phyloP scores from a whole-genome alignment of 2,888 invertebrate species.

The Minunthozetes semirufus region DNA sequence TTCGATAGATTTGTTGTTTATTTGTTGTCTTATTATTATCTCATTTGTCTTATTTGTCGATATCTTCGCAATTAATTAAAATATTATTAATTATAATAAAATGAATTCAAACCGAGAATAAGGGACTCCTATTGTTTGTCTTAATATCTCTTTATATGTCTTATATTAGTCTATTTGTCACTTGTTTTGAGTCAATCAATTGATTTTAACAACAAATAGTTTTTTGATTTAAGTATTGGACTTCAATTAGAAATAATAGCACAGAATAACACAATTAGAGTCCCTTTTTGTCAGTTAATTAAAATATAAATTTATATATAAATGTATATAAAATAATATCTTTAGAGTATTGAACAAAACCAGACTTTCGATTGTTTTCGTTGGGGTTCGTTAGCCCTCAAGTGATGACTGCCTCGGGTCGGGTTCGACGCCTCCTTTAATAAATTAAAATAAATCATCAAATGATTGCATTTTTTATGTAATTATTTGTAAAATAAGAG shows the following conservation, averaged over 20 bases:
- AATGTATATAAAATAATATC: not conserved
- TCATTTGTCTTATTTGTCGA: too few species aligned
- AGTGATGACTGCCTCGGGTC: slow-evolving; percentile 67
- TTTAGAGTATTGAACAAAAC: slow-evolving; percentile 74
- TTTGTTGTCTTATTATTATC: not conserved
- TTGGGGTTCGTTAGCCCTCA: slow-evolving; percentile 66
- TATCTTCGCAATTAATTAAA: not conserved
- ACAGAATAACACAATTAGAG: not conserved
- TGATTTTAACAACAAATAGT: too few species aligned
- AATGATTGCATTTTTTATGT: not conserved
- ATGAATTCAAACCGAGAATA: too few species aligned
- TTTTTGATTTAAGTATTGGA: too few species aligned
- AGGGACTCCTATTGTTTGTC: too few species aligned
- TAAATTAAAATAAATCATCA: not conserved
- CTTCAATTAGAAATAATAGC: not conserved
- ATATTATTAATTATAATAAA: too few species aligned
- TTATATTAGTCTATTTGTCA: too few species aligned
- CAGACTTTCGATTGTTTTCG: slow-evolving; percentile 66
- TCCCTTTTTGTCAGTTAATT: not conserved
- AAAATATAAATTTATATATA: not conserved
- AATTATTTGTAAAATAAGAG: slow-evolving; percentile 1
- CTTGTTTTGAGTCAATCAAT: too few species aligned
- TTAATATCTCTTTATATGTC: too few species aligned
- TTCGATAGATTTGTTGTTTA: not conserved
- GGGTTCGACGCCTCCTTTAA: slow-evolving; percentile 80